These are phyloP conservation scores for Papio anubis DNA, from an alignment of 2,113 vertebrate genomes.

Conservation along the genomic window DNA sequence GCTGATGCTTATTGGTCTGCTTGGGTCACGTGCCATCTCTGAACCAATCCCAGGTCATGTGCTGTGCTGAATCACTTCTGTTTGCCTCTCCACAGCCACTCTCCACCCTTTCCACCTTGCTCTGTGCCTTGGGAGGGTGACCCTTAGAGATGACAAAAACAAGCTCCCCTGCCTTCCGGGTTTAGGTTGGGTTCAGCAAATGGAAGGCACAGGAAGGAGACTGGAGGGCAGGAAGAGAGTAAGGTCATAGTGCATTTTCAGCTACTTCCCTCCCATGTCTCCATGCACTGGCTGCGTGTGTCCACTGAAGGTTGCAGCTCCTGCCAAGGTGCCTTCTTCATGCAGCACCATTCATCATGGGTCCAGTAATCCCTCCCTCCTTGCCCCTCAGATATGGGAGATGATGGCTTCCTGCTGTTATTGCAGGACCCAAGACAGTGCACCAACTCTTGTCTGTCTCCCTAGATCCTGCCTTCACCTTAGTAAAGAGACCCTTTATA, in stretches of 20 bases:
- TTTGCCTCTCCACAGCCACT: background rate
- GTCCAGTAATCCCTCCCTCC: no score
- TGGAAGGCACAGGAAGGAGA: background rate
- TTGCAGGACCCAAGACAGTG: background rate
- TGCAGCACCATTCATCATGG: background rate
- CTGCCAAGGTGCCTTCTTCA: background rate
- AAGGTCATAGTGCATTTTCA: background rate
- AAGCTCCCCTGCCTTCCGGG: background rate
- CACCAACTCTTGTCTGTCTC: background rate
- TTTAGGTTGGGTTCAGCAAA: background rate
- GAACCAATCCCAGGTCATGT: no score
- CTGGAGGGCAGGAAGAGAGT: background rate
- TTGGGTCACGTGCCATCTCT: background rate
- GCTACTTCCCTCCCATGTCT: background rate
- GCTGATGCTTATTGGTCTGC: background rate
- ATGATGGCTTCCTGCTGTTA: background rate
- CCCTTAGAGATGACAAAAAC: background rate
- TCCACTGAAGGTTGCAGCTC: background rate
- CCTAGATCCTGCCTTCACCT: background rate
- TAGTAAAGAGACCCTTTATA: background rate
- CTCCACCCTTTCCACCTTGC: background rate
- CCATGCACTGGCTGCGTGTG: background rate
- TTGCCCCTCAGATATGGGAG: background rate
- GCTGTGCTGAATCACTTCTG: background rate
- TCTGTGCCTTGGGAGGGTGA: background rate